Percentiles rank a stretch among this genome's conserved stretches.
phyloP scores from a whole-genome alignment of 2,888 invertebrate species.

The Teleiodes luculella region DNA sequence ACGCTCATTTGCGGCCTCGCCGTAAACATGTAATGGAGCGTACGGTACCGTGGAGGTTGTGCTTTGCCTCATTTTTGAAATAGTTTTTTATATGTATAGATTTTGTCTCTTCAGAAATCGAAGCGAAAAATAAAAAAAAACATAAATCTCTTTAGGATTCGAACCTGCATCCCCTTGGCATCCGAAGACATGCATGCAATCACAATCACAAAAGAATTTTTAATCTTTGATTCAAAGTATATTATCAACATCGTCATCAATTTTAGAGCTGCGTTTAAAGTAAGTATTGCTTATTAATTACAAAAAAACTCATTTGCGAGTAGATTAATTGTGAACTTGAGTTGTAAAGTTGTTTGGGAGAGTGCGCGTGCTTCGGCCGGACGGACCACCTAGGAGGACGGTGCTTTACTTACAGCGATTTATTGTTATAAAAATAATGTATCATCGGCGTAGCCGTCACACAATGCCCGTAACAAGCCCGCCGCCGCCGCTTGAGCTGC shows the following conservation, averaged over 20 bases:
- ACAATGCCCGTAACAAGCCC: slow-evolving; percentile 73
- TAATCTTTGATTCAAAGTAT: no score
- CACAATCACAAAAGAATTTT: no score
- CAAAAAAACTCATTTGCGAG: slow-evolving; percentile 22
- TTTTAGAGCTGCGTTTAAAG: not conserved
- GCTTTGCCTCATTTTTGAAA: no score
- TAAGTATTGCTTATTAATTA: slow-evolving; percentile 16
- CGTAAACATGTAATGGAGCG: slow-evolving; percentile 26
- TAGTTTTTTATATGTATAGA: no score
- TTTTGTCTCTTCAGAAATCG: no score
- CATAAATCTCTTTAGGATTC: no score
- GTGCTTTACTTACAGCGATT: slow-evolving; percentile 76
- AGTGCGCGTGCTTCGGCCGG: slow-evolving; percentile 26
- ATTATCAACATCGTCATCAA: no score
- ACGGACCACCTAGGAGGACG: slow-evolving; percentile 63
- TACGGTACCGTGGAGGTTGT: not conserved
- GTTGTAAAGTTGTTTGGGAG: slow-evolving; percentile 30
- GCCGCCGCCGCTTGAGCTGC: slow-evolving; percentile 57
- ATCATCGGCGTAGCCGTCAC: slow-evolving; percentile 64
- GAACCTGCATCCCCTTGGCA: no score
- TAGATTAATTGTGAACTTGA: slow-evolving; percentile 33
- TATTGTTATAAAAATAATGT: slow-evolving; percentile 79
- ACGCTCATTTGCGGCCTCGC: slow-evolving; percentile 28
- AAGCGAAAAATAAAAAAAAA: no score
- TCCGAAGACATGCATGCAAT: no score